phyloP scores from a whole-genome alignment of 35 echinoderm and acorn worm genomes.

The Lytechinus pictus region DNA sequence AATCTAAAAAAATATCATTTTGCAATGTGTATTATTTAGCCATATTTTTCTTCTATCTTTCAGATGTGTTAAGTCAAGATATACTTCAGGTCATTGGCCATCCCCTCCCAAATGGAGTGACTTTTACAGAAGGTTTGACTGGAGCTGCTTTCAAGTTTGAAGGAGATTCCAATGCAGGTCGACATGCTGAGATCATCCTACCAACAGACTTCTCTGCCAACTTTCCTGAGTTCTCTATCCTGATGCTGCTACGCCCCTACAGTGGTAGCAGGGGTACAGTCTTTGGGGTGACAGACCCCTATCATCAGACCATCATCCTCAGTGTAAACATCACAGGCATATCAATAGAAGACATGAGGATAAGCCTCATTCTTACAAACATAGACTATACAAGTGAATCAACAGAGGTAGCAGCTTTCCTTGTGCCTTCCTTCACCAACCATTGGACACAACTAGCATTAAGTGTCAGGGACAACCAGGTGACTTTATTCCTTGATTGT shows the following conservation, averaged over 20 bases:
- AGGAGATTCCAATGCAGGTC: constrained; percentile 61
- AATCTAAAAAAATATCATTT: not conserved
- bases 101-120: constrained; percentile 58
- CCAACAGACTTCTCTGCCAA: constrained; percentile 47
- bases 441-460: constrained; percentile 55
- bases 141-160: constrained; percentile 56
- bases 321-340: constrained; percentile 50
- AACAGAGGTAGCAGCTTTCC: constrained; percentile 33
- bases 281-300: constrained; percentile 44
- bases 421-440: constrained; percentile 63
- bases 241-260: constrained; percentile 55
- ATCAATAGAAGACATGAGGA: not conserved
- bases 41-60: not conserved
- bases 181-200: constrained; percentile 56
- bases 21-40: not conserved
- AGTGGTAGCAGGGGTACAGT: constrained; percentile 43
- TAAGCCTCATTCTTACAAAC: constrained; percentile 48
- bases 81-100: constrained; percentile 59
- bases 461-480: constrained; percentile 52
- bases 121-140: constrained; percentile 60
- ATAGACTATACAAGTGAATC: not conserved
- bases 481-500: constrained; percentile 54
- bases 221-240: constrained; percentile 61
- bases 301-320: constrained; percentile 51
- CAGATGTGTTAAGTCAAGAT: constrained; percentile 31